phyloP scores from a whole-genome alignment of 2,113 vertebrate species.

The Seriola quinqueradiata region DNA sequence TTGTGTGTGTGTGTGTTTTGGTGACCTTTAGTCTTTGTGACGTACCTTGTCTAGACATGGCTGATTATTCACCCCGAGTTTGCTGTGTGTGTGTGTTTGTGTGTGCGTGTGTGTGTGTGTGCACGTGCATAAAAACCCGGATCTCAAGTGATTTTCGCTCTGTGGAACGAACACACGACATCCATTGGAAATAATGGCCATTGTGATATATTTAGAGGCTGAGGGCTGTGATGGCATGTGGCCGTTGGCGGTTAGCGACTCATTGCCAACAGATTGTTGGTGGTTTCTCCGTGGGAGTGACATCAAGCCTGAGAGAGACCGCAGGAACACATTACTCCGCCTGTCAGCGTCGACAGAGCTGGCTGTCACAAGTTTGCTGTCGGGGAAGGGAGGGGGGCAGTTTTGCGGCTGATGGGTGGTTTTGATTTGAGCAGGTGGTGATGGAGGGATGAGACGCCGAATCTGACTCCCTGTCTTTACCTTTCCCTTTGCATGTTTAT shows the following conservation, averaged over 20 bases:
- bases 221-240: slow-evolving; percentile 36
- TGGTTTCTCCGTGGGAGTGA: slow-evolving; percentile 54
- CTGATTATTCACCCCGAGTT: slow-evolving; percentile 42
- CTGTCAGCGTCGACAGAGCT: slow-evolving; percentile 20
- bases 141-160: neutral
- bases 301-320: slow-evolving; percentile 25
- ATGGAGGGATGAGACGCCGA: slow-evolving; percentile 9
- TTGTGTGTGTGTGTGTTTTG: slow-evolving; percentile 22
- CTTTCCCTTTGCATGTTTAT: neutral
- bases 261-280: slow-evolving; percentile 49
- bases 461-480: neutral
- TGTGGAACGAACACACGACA: neutral
- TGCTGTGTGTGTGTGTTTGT: neutral
- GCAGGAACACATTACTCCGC: slow-evolving; percentile 31
- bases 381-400: neutral
- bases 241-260: slow-evolving; percentile 36
- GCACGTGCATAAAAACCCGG: neutral
- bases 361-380: slow-evolving; percentile 45
- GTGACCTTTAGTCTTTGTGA: slow-evolving; percentile 65
- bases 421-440: slow-evolving; percentile 46
- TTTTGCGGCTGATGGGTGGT: neutral
- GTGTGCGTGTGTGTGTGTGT: neutral
- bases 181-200: neutral
- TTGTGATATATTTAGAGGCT: slow-evolving; percentile 17
- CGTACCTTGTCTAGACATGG: slow-evolving; percentile 62